Conservation (phyloP, 2,797 vertebrate genomes). For the Girardinus metallicus region DNA sequence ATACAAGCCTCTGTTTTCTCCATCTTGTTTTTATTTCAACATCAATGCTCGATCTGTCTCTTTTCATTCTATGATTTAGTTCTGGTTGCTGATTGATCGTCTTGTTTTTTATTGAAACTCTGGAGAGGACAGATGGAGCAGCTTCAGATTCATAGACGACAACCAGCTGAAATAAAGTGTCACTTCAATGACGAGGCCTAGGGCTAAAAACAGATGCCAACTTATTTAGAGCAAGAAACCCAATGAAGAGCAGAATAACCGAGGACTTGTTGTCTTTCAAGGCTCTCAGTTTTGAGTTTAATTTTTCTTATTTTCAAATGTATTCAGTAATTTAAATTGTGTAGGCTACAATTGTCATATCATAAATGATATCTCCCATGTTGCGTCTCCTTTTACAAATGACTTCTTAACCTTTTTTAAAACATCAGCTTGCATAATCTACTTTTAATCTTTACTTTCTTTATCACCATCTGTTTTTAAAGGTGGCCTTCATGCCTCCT, state of each 20-base stretch:
- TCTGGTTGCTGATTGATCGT: background rate
- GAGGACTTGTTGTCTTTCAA: background rate
- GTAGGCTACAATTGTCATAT: background rate
- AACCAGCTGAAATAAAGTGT: slow-evolving; percentile 6
- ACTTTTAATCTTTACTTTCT: background rate
- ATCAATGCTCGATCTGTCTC: background rate
- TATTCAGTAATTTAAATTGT: background rate
- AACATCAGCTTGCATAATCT: background rate
- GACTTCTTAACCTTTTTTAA: background rate
- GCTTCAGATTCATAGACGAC: background rate
- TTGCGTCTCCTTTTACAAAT: background rate
- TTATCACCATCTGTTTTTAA: background rate
- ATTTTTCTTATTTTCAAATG: background rate
- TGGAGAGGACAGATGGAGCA: background rate
- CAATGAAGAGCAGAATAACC: background rate
- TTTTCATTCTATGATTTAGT: background rate
- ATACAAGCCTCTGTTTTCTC: background rate
- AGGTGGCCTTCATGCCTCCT: too few species aligned
- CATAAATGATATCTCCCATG: background rate
- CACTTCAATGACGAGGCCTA: background rate
- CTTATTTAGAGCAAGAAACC: background rate
- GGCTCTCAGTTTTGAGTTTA: background rate
- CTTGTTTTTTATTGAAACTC: background rate
- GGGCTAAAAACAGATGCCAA: slow-evolving; percentile 2
- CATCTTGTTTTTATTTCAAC: background rate